These are phyloP conservation scores for Mormyrops boulengeri DNA, from an alignment of 2,797 vertebrate species.

Conservation along the genomic window DNA sequence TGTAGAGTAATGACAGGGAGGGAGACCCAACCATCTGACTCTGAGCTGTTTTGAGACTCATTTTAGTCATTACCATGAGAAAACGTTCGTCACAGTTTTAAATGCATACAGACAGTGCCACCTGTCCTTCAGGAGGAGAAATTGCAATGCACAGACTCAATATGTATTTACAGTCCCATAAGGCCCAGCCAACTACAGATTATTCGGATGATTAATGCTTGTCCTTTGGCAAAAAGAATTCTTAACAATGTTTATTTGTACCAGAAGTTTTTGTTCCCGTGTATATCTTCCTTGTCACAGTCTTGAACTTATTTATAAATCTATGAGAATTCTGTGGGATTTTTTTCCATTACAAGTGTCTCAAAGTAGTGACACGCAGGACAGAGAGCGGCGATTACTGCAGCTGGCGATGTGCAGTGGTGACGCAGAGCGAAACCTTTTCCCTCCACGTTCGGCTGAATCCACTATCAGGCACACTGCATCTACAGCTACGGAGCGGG, in stretches of 20 bases:
- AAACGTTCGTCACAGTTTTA: not conserved
- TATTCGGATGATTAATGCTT: not conserved
- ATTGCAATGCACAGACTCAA: not conserved
- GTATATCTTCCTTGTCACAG: not conserved
- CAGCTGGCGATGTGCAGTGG: not conserved
- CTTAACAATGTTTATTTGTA: not conserved
- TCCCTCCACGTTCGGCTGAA: not conserved
- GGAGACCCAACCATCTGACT: not conserved
- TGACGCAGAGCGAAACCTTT: not conserved
- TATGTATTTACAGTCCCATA: not conserved
- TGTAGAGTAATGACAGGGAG: not conserved
- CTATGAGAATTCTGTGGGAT: not conserved
- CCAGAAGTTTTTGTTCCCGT: not conserved
- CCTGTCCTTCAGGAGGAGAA: not conserved
- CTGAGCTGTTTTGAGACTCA: not conserved
- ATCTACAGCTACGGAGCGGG: constrained; percentile 46
- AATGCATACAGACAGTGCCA: not conserved
- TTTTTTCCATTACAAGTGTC: not conserved
- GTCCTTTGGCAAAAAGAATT: not conserved
- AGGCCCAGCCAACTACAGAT: not conserved
- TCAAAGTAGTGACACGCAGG: not conserved
- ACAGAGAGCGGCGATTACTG: not conserved
- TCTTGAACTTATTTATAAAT: not conserved
- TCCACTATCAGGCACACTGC: constrained; percentile 44
- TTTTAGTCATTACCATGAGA: not conserved